Base-by-base conservation (phyloP, 2,797 vertebrate genomes). In the Pampus argenteus region DNA sequence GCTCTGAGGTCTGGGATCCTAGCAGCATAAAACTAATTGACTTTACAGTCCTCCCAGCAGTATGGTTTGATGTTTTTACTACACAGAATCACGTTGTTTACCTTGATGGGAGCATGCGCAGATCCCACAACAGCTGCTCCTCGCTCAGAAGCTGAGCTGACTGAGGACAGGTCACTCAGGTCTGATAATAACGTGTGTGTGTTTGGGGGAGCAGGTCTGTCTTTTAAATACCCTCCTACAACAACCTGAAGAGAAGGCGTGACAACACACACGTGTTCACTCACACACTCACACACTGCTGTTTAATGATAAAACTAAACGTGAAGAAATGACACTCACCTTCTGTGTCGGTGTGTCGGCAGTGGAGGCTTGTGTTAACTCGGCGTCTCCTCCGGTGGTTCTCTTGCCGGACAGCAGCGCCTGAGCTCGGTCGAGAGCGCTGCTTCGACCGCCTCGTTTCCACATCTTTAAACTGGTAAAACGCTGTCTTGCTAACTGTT, bases 391-490 rank as follows among this genome's bases (percentile, higher is more conserved):
- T 48, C 42, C 25, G 48, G 72, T 42, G 58, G 50, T 60, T 65
- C 83, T 90, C 74, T 70, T 85, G 17, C 85, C 90, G 10, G 90
- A 89, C 10, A 95, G 92, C 55, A 94, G 87, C 0, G 88, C 91
- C 42, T 93, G 81, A 4, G 95, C 95, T 48, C 93, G 90, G 44
- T 95, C 93, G 49, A 95, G 74, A 60, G 92, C 95, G 0, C 90
- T 83, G 67, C 79, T 95, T 31, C 87, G 82, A 9, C 84, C 84
- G 42, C 87, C 78, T 52, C 78, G 87, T 45, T 83, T 92, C 93
- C 93, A 94, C 94, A 95, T 94, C 6, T 34, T 54, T 10, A 31
- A 5, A 10, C n/a, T 2, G 4, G 13, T 9, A 9, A 5, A 9
- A 17, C 7, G 6, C n/a, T n/a, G 26, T 6, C 3, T 38, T 6